phyloP scores from a whole-genome alignment of 2,113 vertebrate genomes.

The Tautogolabrus adspersus region DNA sequence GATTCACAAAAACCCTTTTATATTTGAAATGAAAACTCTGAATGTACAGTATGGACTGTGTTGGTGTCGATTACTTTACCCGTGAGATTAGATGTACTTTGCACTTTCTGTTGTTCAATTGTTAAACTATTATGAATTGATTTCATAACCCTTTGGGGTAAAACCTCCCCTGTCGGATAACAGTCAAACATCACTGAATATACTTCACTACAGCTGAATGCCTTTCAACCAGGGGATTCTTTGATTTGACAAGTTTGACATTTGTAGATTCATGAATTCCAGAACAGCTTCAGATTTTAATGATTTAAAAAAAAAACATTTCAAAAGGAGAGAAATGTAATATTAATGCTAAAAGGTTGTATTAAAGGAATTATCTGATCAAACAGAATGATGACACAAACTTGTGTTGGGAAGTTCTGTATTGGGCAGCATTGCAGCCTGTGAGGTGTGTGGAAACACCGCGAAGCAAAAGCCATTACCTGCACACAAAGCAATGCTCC shows the following conservation, averaged over 20 bases:
- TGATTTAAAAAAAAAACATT: slow-evolving; percentile 14
- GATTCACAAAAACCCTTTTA: slow-evolving; percentile 74
- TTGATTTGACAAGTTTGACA: slow-evolving; percentile 61
- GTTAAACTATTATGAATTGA: slow-evolving; percentile 46
- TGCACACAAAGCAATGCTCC: slow-evolving; percentile 72
- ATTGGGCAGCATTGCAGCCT: slow-evolving; percentile 74
- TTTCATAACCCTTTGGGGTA: slow-evolving; percentile 46
- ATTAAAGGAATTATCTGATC: slow-evolving; percentile 23
- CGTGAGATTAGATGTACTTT: slow-evolving; percentile 82
- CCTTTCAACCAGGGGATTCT: slow-evolving; percentile 16
- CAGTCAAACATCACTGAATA: slow-evolving; percentile 20
- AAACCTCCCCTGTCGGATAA: slow-evolving; percentile 12
- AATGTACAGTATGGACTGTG: slow-evolving; percentile 84
- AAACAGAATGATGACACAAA: not conserved
- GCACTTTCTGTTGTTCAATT: slow-evolving; percentile 81
- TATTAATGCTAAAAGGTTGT: slow-evolving; percentile 11
- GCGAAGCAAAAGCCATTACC: slow-evolving; percentile 82
- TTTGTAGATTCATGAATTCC: slow-evolving; percentile 60
- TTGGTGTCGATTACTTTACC: slow-evolving; percentile 75
- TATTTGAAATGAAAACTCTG: slow-evolving; percentile 83
- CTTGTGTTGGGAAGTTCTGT: slow-evolving; percentile 39
- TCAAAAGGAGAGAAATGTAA: slow-evolving; percentile 13
- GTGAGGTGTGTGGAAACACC: slow-evolving; percentile 65
- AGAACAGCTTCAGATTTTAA: slow-evolving; percentile 75
- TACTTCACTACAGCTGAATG: slow-evolving; percentile 58